Conservation (phyloP, 2,888 invertebrate genomes). For the Embidobia sp. region DNA sequence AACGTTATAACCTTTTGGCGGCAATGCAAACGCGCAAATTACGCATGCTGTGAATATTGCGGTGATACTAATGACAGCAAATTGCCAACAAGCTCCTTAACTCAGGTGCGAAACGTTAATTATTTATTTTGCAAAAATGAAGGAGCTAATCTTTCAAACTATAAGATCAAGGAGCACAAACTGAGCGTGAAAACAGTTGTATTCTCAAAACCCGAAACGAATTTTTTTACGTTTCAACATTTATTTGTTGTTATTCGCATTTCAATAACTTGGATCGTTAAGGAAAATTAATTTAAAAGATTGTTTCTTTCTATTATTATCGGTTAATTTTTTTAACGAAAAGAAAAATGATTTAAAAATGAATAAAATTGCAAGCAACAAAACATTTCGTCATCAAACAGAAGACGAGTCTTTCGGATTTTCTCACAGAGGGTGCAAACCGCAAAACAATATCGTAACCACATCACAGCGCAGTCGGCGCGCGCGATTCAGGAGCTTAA, state of each 20-base stretch:
- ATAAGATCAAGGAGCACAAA: no score
- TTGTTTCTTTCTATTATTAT: no score
- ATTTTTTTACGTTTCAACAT: no score
- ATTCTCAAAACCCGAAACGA: no score
- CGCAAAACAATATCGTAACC: conserved; percentile 72
- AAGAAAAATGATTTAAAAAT: no score
- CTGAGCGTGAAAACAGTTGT: no score
- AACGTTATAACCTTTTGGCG: conserved; percentile 63
- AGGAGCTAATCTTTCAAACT: neutral
- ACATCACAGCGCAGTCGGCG: conserved; percentile 72
- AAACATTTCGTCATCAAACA: conserved; percentile 55
- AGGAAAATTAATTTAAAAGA: no score
- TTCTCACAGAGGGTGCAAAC: conserved; percentile 75
- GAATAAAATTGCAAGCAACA: conserved; percentile 5
- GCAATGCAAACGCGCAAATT: conserved; percentile 65
- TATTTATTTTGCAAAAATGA: conserved; percentile 35
- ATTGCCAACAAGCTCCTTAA: conserved; percentile 63
- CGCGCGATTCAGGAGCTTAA: conserved; percentile 59
- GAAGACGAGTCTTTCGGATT: conserved; percentile 67
- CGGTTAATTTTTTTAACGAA: no score
- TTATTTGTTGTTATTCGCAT: no score
- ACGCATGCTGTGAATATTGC: conserved; percentile 61
- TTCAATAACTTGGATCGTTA: no score
- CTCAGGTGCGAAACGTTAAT: conserved; percentile 60
- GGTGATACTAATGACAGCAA: conserved; percentile 58